A percentile compares a stretch with the other conserved stretches of the same genome.
Conservation (phyloP, 2,888 invertebrate genomes). For the Tromatobia lineatoria region DNA sequence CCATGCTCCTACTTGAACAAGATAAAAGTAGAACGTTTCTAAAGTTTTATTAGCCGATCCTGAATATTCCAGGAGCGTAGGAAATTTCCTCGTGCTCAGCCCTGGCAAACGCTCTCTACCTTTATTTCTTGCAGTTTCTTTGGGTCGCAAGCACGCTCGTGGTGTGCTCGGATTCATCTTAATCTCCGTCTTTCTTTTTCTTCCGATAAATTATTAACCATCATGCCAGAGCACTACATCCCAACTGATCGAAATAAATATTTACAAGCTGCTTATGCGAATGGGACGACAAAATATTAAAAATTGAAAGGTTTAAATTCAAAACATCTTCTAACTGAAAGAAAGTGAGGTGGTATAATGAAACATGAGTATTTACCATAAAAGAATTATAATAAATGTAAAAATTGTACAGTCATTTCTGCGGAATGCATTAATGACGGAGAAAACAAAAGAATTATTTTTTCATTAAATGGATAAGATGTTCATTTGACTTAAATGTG, state of each 20-base stretch:
- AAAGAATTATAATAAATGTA: no score
- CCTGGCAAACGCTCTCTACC: constrained; percentile 4
- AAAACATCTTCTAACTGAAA: no score
- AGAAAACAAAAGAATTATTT: no score
- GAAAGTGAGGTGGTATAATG: no score
- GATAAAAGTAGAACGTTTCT: constrained; percentile 55
- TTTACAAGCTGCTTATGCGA: constrained; percentile 8
- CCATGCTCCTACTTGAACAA: constrained; percentile 27
- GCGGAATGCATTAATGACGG: no score
- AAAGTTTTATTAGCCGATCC: constrained; percentile 54
- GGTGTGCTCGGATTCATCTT: background rate
- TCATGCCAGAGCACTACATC: background rate
- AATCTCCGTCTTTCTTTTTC: background rate
- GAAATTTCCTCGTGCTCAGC: constrained; percentile 22
- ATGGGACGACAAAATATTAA: no score
- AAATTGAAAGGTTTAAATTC: no score
- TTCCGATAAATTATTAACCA: constrained; percentile 51
- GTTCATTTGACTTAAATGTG: no score
- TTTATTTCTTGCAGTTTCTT: constrained; percentile 30
- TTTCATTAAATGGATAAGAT: no score
- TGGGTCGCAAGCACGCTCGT: background rate
- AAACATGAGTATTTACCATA: no score
- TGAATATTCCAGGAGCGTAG: constrained; percentile 40
- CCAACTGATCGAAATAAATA: constrained; percentile 4
- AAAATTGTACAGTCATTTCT: no score